These are phyloP conservation scores for Lithophane leautieri DNA, from an alignment of 2,888 invertebrate genomes.

Conservation along the genomic window DNA sequence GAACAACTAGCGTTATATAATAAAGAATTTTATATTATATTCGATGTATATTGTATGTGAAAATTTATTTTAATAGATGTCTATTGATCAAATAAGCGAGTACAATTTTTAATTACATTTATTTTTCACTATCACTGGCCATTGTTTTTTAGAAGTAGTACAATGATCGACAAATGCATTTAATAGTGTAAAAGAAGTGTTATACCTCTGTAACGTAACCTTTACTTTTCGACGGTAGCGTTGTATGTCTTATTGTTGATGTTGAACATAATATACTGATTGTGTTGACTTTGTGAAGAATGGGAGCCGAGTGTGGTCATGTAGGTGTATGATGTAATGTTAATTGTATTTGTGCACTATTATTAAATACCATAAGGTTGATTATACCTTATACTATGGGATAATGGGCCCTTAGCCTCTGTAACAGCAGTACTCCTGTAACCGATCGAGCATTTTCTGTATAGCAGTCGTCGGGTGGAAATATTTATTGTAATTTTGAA, in stretches of 20 bases:
- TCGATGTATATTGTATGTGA: constrained; percentile 86
- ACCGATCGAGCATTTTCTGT: constrained; percentile 32
- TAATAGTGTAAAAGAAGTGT: constrained; percentile 81
- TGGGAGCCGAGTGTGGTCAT: constrained; percentile 49
- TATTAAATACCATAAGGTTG: constrained; percentile 28
- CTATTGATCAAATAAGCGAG: constrained; percentile 81
- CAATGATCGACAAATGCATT: constrained; percentile 85
- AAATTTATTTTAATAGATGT: constrained; percentile 83
- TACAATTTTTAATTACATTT: constrained; percentile 75
- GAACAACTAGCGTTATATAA: constrained; percentile 71
- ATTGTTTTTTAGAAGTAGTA: constrained; percentile 80
- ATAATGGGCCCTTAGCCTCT: constrained; percentile 12
- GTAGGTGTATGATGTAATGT: constrained; percentile 36
- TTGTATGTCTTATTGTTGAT: constrained; percentile 70
- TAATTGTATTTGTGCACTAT: constrained; percentile 49
- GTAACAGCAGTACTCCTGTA: not conserved
- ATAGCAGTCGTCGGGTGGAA: constrained; percentile 47
- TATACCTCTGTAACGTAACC: constrained; percentile 71
- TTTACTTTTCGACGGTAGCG: constrained; percentile 70
- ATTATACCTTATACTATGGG: constrained; percentile 13
- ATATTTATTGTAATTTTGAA: constrained; percentile 53
- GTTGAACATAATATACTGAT: constrained; percentile 57
- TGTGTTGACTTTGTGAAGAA: constrained; percentile 68
- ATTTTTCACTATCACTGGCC: constrained; percentile 70
- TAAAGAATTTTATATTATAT: constrained; percentile 84